A percentile compares a stretch with the other conserved stretches of the same genome.
Evolutionary conservation across 2,888 invertebrate species (phyloP).

Genomic region (Phytoseiulus persimilis): DNA sequence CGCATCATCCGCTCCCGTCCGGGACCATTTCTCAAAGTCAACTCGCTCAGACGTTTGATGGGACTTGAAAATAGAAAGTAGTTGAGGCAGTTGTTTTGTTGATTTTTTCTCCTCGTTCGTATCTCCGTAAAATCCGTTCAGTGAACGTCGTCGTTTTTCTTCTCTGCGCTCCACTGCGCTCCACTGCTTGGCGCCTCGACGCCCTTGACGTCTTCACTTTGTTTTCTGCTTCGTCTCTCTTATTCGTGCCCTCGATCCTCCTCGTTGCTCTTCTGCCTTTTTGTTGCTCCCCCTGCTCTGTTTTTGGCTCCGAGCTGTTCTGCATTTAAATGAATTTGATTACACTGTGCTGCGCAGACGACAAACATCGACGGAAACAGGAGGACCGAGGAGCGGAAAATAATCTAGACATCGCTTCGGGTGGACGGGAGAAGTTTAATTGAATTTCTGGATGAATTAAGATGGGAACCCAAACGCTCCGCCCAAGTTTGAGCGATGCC

Average conservation of each 20-base stretch:
- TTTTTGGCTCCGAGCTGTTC: not conserved
- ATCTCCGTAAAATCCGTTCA: not conserved
- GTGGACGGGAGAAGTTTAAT: not conserved
- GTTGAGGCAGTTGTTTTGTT: not conserved
- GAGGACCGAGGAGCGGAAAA: not conserved
- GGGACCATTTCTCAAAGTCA: not conserved
- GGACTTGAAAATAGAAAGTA: not conserved
- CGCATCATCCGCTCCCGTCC: not conserved
- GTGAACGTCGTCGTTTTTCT: not conserved
- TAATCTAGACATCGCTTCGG: not conserved
- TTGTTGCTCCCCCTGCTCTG: not conserved
- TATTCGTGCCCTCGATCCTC: not conserved
- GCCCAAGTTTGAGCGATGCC: too few species aligned
- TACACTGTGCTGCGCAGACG: not conserved
- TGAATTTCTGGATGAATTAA: not conserved
- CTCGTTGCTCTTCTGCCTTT: not conserved
- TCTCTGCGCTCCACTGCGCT: not conserved
- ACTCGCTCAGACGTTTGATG: not conserved
- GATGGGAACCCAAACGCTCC: too few species aligned
- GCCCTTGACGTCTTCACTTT: not conserved
- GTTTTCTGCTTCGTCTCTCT: not conserved
- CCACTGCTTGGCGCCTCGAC: too few species aligned
- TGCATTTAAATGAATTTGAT: constrained; percentile 5
- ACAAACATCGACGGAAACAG: not conserved
- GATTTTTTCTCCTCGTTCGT: not conserved